These are phyloP conservation scores for Buathra laborator DNA, from an alignment of 2,888 invertebrate genomes.

Conservation along the genomic window DNA sequence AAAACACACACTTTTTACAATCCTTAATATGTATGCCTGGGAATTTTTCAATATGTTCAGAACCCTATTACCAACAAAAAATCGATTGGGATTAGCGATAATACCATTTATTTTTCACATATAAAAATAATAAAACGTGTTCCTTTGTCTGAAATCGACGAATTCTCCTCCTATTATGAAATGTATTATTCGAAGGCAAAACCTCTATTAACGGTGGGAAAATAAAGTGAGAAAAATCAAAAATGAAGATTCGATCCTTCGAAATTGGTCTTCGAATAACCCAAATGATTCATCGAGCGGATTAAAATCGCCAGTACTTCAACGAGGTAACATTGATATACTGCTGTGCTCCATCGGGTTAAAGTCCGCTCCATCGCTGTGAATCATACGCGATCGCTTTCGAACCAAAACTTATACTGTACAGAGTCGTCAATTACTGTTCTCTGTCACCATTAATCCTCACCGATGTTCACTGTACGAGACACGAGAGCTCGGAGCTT, in stretches of 20 bases:
- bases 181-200: no score
- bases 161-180: no score
- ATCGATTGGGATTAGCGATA: no score
- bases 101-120: no score
- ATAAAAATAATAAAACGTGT: no score
- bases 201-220: neutral
- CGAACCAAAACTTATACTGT: neutral
- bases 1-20: no score
- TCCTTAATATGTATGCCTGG: no score
- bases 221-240: neutral
- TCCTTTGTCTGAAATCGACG: no score
- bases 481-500: constrained; percentile 12
- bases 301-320: neutral
- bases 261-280: no score
- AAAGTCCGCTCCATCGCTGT: constrained; percentile 1
- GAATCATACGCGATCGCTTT: neutral
- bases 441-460: constrained; percentile 10
- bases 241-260: no score
- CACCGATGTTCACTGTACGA: constrained; percentile 36
- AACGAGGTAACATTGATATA: neutral
- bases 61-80: no score
- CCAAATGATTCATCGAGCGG: neutral
- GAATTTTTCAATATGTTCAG: no score
- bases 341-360: neutral
- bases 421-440: constrained; percentile 5